phyloP scores from a whole-genome alignment of 2,797 vertebrate genomes.

The Phalanger gymnotis region DNA sequence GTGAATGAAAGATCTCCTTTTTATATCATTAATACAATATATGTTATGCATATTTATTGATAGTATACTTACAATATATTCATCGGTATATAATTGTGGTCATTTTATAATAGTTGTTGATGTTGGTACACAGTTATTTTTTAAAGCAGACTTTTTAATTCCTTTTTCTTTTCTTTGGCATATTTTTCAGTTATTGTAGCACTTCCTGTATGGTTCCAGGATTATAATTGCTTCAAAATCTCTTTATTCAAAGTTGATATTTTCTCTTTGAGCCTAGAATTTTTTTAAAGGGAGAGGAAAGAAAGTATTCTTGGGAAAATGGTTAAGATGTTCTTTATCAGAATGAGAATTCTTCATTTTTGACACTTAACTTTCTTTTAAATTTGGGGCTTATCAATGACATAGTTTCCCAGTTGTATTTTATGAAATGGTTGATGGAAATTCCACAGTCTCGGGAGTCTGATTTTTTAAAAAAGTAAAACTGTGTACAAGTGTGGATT shows the following conservation, averaged over 20 bases:
- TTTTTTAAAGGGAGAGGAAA: not conserved
- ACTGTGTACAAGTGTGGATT: too few relatives aligned
- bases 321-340: not conserved
- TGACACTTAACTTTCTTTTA: not conserved
- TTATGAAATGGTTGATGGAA: not conserved
- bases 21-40: not conserved
- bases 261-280: not conserved
- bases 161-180: slow-evolving; percentile 10
- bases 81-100: not conserved
- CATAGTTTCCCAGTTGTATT: not conserved
- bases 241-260: not conserved
- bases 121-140: not conserved
- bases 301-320: not conserved
- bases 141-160: not conserved
- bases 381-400: not conserved
- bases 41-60: not conserved
- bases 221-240: not conserved
- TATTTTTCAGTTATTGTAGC: not conserved
- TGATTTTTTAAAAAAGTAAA: not conserved
- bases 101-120: slow-evolving; percentile 23
- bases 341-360: not conserved
- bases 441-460: not conserved
- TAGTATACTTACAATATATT: slow-evolving; percentile 47
- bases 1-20: slow-evolving; percentile 8
- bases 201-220: not conserved